These are phyloP conservation scores for Acleris cristana DNA, from an alignment of 2,888 invertebrate species.

Conservation along the genomic window DNA sequence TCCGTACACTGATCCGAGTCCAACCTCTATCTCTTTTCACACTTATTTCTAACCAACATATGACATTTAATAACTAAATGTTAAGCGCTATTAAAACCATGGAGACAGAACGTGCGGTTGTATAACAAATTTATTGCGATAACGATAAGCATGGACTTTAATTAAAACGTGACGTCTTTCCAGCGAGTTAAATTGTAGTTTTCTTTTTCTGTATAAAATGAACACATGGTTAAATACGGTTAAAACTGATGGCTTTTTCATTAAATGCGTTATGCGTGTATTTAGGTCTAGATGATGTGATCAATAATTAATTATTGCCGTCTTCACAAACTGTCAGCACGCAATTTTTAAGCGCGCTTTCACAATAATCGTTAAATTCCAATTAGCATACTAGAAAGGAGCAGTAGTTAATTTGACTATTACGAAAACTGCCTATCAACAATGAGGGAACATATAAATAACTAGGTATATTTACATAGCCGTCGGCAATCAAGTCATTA, in stretches of 20 bases:
- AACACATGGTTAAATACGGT: neutral
- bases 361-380: constrained; percentile 28
- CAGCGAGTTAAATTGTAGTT: constrained; percentile 6
- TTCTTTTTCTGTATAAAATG: neutral
- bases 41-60: neutral
- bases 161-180: constrained; percentile 21
- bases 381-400: constrained; percentile 35
- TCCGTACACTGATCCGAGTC: constrained; percentile 55
- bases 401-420: constrained; percentile 19
- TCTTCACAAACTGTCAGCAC: constrained; percentile 11
- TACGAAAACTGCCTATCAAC: constrained; percentile 34
- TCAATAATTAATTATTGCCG: neutral
- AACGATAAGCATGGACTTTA: constrained; percentile 14
- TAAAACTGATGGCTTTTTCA: too few species aligned
- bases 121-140: constrained; percentile 4
- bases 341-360: constrained; percentile 25
- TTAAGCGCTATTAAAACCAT: neutral
- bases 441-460: constrained; percentile 6
- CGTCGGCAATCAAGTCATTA: constrained; percentile 8
- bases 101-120: neutral
- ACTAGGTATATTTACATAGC: neutral
- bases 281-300: too few species aligned
- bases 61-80: neutral
- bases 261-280: too few species aligned
- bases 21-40: constrained; percentile 40